Percentiles rank a stretch among this genome's conserved stretches.
These are phyloP conservation scores for Isaurus tuberculatus DNA, from an alignment of 92 coral and sea anemone species.

Conservation along the genomic window DNA sequence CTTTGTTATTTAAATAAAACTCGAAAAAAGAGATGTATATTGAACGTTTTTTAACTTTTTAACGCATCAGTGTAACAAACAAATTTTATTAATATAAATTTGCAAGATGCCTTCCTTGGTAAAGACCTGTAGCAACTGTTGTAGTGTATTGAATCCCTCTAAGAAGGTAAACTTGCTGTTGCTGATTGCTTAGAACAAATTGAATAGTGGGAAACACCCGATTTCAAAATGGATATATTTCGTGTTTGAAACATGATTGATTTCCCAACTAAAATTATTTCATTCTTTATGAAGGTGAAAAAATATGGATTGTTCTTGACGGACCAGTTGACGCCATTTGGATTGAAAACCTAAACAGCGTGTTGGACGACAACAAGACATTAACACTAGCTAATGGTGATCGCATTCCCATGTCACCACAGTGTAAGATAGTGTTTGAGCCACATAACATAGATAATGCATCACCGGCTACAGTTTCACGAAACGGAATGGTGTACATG, in stretches of 20 bases:
- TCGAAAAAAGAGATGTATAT: no score
- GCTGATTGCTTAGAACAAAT: no score
- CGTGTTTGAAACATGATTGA: not conserved
- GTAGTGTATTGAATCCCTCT: no score
- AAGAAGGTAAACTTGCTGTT: no score
- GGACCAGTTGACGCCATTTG: conserved; percentile 93
- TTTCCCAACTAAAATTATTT: not conserved
- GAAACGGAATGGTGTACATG: conserved; percentile 96
- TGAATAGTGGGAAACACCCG: no score
- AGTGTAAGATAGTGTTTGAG: conserved; percentile 88
- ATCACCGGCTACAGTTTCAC: conserved; percentile 90
- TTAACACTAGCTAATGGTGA: conserved; percentile 89
- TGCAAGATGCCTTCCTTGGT: no score
- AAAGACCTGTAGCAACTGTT: no score
- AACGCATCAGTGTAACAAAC: no score
- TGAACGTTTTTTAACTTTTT: no score
- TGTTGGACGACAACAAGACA: conserved; percentile 88
- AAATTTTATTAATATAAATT: no score
- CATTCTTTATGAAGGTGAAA: conserved; percentile 63
- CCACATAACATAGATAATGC: conserved; percentile 93
- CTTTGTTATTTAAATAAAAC: no score
- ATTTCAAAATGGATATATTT: no score
- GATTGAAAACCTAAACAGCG: conserved; percentile 90
- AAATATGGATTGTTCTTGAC: conserved; percentile 84
- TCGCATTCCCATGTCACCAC: conserved; percentile 90